Evolutionary conservation across 2,113 vertebrate species (phyloP).

Genomic region (Pelobates fuscus): DNA sequence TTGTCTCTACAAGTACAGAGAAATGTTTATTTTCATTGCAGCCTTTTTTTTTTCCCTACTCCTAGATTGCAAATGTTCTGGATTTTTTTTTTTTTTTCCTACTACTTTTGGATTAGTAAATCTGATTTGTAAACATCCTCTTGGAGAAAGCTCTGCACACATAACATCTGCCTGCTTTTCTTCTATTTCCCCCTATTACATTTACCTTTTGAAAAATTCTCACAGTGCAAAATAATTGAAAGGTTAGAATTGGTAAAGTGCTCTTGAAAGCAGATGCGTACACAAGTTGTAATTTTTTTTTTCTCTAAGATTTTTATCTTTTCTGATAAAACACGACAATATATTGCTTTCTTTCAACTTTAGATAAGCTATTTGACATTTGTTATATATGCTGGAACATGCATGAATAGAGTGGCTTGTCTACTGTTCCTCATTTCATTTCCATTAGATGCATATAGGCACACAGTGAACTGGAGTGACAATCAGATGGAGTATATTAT

Average conservation of each 20-base stretch:
- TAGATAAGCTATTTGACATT: too few relatives aligned
- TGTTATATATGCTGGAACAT: too few relatives aligned
- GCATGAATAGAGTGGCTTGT: too few relatives aligned
- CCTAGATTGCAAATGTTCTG: neutral
- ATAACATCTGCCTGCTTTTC: neutral
- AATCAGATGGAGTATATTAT: too few relatives aligned
- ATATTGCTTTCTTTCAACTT: neutral
- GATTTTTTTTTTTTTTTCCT: neutral
- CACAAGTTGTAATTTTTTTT: too few relatives aligned
- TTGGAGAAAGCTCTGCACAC: neutral
- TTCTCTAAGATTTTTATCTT: neutral
- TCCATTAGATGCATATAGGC: too few relatives aligned
- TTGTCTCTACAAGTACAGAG: constrained; percentile 32
- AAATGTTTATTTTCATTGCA: constrained; percentile 40
- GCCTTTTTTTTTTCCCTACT: constrained; percentile 7
- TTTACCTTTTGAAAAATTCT: neutral
- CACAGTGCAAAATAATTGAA: neutral
- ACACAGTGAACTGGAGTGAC: too few relatives aligned
- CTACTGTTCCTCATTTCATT: too few relatives aligned
- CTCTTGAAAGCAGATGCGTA: too few relatives aligned
- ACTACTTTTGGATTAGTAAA: constrained; percentile 2
- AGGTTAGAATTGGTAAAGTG: too few relatives aligned
- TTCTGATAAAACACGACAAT: neutral
- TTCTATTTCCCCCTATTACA: neutral
- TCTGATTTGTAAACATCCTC: constrained; percentile 13